Evolutionary conservation across 2,797 vertebrate species (phyloP), one percentile per base, ranked within the genome.

Genomic region (Manis crassicaudata): DNA sequence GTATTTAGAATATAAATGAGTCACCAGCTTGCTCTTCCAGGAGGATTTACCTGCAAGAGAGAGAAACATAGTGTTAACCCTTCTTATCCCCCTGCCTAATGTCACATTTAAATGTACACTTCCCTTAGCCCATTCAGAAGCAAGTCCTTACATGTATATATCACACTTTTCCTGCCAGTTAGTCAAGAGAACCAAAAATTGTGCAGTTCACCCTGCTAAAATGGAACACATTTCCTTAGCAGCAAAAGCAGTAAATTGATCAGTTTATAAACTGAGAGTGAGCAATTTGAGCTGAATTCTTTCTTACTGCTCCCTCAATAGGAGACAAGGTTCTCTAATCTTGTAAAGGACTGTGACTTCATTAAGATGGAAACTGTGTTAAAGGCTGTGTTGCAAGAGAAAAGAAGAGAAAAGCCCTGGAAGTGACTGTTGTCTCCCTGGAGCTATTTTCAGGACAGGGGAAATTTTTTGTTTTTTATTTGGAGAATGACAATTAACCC

Each of bases 401-500:
- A 77, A 96, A 97, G 93, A 96, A 88, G 97, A 96, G 79, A 95
- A 96, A 97, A 97, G 63, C 96, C 97, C 94, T 95, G 93, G 96
- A 97, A 98, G 91, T 97, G 97, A 72, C 97, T 97, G 77, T 96
- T 96, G 80, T 95, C 96, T 93, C 93, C 98, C 96, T 97, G 92
- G 83, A 95, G 82, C 96, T 97, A 96, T 98, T 98, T 98, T 97
- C 96, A 97, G 73, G 80, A 68, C 25, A 63, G 54, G 50, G 67
- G 12, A 84, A 96, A 98, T 98, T 96, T 98, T 97, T 96, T 98
- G 98, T 96, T 98, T 97, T 98, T 98, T 98, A 90, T 98, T 96
- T 96, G 89, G 96, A 98, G 88, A 97, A 97, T 97, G 95, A 95
- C 98, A 98, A 99, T 99, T 99, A 99, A 99, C 98, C 98, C 98